A percentile compares a stretch with the other conserved stretches of the same genome.
Conservation (phyloP, 2,888 invertebrate genomes). For the Mythimna lalbum region DNA sequence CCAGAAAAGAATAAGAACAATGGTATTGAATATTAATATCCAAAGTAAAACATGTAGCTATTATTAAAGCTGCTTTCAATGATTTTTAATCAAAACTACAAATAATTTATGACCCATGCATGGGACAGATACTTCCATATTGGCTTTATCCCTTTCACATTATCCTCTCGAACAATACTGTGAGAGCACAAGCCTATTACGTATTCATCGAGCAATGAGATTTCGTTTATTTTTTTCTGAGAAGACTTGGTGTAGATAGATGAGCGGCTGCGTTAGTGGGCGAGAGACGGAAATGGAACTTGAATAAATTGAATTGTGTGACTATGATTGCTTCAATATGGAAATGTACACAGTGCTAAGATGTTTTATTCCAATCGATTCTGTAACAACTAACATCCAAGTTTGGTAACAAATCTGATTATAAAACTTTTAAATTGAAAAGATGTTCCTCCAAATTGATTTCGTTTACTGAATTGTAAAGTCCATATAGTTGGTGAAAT, state of each 20-base stretch:
- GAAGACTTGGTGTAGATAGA: slow-evolving; percentile 75
- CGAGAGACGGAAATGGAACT: slow-evolving; percentile 81
- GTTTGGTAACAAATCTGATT: slow-evolving; percentile 26
- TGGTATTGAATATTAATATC: background rate
- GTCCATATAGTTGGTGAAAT: background rate
- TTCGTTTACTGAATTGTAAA: slow-evolving; percentile 8
- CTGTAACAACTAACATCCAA: slow-evolving; percentile 15
- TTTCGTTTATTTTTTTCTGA: slow-evolving; percentile 80
- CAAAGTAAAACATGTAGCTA: background rate
- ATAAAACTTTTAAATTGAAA: slow-evolving; percentile 24
- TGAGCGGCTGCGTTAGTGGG: slow-evolving; percentile 78
- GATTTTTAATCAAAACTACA: slow-evolving; percentile 20
- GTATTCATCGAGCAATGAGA: slow-evolving; percentile 80
- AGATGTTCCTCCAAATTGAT: slow-evolving; percentile 17
- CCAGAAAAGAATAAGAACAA: too few species aligned
- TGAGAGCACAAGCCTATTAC: slow-evolving; percentile 74
- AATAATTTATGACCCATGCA: slow-evolving; percentile 52
- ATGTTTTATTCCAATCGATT: slow-evolving; percentile 70
- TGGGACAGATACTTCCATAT: slow-evolving; percentile 58
- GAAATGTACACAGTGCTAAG: slow-evolving; percentile 73
- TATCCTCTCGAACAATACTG: slow-evolving; percentile 69
- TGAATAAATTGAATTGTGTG: slow-evolving; percentile 86
- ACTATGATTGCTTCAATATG: slow-evolving; percentile 80
- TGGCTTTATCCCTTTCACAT: slow-evolving; percentile 59
- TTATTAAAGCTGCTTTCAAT: background rate